Base-by-base conservation (phyloP, 2,888 invertebrate species). In the Chouioia cunea region DNA sequence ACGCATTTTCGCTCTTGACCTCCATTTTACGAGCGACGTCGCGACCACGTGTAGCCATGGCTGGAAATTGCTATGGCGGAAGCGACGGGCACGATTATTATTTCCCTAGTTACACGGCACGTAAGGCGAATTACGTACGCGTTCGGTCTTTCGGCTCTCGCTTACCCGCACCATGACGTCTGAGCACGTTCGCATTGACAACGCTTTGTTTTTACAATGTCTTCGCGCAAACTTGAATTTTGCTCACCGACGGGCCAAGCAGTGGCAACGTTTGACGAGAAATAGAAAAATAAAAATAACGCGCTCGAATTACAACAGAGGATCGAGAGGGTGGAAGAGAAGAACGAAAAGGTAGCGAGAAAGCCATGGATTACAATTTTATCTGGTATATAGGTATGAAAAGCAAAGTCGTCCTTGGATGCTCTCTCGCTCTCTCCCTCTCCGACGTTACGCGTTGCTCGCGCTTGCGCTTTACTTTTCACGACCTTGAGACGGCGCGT, bases 1-100 rank as follows among this genome's bases (percentile, higher is more conserved):
- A 36, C 53, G 63, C 50, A 64, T 65, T 70, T 70, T 70, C 65
- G 70, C 65, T 70, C 70, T 70, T 70, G 70, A 70, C 70, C 70
- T 70, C 70, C 57, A 70, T 70, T 65, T 70, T 68, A 66, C 27
- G 62, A 52, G 54, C 20, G 47, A 23, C 20, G 27, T 18, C 44
- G n/a, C 12, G 4, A 36, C 20, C 62, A 68, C 63, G 68, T 62
- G 68, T 12, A 36, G 36, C 36, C 36, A 36, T 10, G 47, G 22
- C 50, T 68, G 68, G 56, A 63, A 68, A 63, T 68, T 56, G 22
- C 63, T 23, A 36, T 20, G 57, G 14, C 69, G 69, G 63, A 63
- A 69, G 57, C 57, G 62, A 22, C 44, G 43, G n/a, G n/a, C n/a
- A 50, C 46, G 50, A 36, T 36, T 36, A 36, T 36, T 10, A 10